Conservation (phyloP, 1,140 invertebrate genomes). For the Agrypnia vestita region DNA sequence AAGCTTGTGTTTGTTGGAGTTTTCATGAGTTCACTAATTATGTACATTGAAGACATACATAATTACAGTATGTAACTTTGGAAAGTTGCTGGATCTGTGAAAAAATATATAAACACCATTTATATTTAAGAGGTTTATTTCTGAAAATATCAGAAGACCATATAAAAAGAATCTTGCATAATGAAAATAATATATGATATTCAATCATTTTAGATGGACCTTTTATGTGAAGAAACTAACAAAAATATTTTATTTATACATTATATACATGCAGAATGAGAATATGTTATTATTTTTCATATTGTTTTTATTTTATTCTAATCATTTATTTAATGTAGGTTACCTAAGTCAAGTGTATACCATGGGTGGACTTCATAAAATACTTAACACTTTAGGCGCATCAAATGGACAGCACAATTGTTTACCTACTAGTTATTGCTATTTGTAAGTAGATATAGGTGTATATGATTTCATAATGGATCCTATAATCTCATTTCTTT, state of each 20-base stretch:
- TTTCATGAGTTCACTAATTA: slow-evolving; percentile 28
- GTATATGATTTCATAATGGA: slow-evolving; percentile 29
- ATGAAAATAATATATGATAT: slow-evolving; percentile 28
- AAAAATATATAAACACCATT: slow-evolving; percentile 44
- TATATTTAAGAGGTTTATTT: slow-evolving; percentile 43
- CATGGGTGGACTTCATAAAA: slow-evolving; percentile 45
- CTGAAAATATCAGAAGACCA: slow-evolving; percentile 5
- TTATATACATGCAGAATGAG: slow-evolving; percentile 51
- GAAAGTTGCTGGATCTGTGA: slow-evolving; percentile 34
- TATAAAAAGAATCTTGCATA: slow-evolving; percentile 18
- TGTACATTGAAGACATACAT: neutral
- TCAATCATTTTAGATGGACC: slow-evolving; percentile 16
- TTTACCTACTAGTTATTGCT: slow-evolving; percentile 56
- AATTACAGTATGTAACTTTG: slow-evolving; percentile 22
- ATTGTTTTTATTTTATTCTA: slow-evolving; percentile 50
- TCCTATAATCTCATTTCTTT: slow-evolving; percentile 56
- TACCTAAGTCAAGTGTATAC: slow-evolving; percentile 59
- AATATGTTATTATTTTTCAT: slow-evolving; percentile 52
- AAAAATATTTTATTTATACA: slow-evolving; percentile 52
- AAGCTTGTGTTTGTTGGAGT: slow-evolving; percentile 40
- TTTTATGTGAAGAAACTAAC: slow-evolving; percentile 41
- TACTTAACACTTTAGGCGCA: slow-evolving; percentile 55
- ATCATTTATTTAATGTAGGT: slow-evolving; percentile 49
- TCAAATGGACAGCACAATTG: slow-evolving; percentile 61
- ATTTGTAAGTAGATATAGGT: slow-evolving; percentile 50